Evolutionary conservation across 2,888 invertebrate species (phyloP).

Genomic region (Eupelmus urozonus): DNA sequence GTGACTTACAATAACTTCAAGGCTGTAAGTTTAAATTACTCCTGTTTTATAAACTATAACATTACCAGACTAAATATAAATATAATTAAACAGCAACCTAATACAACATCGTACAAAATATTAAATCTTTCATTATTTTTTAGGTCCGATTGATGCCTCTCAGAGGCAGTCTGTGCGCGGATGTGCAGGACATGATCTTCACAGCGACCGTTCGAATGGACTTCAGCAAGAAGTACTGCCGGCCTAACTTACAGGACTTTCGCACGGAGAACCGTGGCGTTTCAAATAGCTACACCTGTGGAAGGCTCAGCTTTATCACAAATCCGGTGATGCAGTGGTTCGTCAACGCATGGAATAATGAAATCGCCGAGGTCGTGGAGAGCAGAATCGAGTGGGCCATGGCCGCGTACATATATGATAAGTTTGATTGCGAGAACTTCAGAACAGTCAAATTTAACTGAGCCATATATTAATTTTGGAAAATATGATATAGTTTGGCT

Average conservation of each 20-base stretch:
- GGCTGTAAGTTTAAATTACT: conserved; percentile 10
- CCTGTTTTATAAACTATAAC: no score
- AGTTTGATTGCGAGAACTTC: conserved; percentile 33
- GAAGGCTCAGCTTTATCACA: conserved; percentile 11
- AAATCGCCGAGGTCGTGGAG: not conserved
- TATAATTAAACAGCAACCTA: no score
- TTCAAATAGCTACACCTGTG: conserved; percentile 18
- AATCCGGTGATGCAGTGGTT: conserved; percentile 33
- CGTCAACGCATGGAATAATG: conserved; percentile 10
- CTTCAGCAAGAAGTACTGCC: conserved; percentile 11
- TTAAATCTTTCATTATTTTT: conserved; percentile 8
- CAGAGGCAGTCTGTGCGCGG: conserved; percentile 17
- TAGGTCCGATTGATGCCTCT: conserved; percentile 3
- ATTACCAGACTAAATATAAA: no score
- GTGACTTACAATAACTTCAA: conserved; percentile 7
- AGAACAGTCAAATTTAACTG: not conserved
- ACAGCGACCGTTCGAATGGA: conserved; percentile 23
- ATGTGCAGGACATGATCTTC: conserved; percentile 28
- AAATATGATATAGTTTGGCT: not conserved
- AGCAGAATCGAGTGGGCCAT: not conserved
- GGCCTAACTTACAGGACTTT: not conserved
- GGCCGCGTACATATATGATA: conserved; percentile 11
- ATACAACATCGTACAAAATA: no score
- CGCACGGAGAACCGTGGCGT: not conserved
- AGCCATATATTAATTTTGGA: not conserved